Conservation (phyloP, 2,888 invertebrate species). For the Lochmaea crataegi region DNA sequence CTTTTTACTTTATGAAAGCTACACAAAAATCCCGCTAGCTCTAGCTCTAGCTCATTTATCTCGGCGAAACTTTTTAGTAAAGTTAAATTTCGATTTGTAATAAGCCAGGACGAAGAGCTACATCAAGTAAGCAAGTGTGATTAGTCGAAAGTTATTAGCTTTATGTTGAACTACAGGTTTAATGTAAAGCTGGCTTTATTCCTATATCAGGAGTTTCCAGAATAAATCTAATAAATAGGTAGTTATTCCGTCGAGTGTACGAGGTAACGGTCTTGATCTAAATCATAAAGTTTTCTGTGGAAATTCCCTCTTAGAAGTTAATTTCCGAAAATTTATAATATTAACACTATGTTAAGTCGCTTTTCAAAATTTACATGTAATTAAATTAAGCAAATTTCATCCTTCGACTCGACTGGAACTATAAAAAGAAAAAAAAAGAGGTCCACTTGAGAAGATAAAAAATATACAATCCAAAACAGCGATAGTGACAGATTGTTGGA, state of each 20-base stretch:
- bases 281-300: not conserved
- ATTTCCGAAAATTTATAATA: constrained; percentile 5
- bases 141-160: constrained; percentile 1
- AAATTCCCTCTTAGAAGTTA: not conserved
- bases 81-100: not conserved
- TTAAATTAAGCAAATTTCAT: no score
- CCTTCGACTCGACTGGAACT: no score
- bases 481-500: constrained; percentile 60
- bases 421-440: not conserved
- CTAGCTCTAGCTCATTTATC: no score
- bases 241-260: not conserved
- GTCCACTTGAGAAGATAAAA: constrained; percentile 27
- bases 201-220: not conserved
- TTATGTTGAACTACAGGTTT: constrained; percentile 4
- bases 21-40: no score
- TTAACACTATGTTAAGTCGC: not conserved
- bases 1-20: no score
- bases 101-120: not conserved
- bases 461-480: constrained; percentile 56
- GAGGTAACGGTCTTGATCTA: constrained; percentile 2
- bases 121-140: not conserved
- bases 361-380: not conserved
- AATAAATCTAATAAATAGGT: constrained; percentile 8
- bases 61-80: not conserved
- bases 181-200: constrained; percentile 8